phyloP scores from a whole-genome alignment of 2,888 invertebrate species.

The Nymphalis c-album region DNA sequence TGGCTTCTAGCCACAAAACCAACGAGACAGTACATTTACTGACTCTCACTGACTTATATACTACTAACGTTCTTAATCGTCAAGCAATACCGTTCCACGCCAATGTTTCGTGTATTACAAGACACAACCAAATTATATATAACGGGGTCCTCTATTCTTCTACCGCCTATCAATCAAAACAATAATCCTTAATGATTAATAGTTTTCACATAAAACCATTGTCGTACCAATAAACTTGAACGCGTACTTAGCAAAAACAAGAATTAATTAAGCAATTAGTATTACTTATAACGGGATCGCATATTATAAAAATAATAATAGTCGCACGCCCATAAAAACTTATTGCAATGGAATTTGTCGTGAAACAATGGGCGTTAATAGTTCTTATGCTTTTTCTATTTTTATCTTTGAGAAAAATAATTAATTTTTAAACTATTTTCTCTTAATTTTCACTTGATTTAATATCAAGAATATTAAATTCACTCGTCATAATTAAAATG shows the following conservation, averaged over 20 bases:
- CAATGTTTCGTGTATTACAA: no score
- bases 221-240: neutral
- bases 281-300: conserved; percentile 2
- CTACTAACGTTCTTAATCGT: no score
- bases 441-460: conserved; percentile 7
- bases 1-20: no score
- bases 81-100: no score
- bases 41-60: no score
- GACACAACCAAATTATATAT: no score
- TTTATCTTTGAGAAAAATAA: conserved; percentile 32
- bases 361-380: conserved; percentile 30
- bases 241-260: conserved; percentile 2
- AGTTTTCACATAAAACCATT: conserved; percentile 1
- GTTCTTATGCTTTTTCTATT: conserved; percentile 23
- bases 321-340: conserved; percentile 12
- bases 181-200: neutral
- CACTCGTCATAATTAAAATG: no score
- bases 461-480: neutral
- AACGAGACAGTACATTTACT: no score
- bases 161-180: neutral
- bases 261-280: conserved; percentile 6
- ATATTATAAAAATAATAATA: conserved; percentile 5
- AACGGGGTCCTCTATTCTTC: no score
- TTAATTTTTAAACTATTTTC: conserved; percentile 1
- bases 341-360: conserved; percentile 23